Conservation (phyloP, 2,113 vertebrate genomes). For the Empidonax alnorum region DNA sequence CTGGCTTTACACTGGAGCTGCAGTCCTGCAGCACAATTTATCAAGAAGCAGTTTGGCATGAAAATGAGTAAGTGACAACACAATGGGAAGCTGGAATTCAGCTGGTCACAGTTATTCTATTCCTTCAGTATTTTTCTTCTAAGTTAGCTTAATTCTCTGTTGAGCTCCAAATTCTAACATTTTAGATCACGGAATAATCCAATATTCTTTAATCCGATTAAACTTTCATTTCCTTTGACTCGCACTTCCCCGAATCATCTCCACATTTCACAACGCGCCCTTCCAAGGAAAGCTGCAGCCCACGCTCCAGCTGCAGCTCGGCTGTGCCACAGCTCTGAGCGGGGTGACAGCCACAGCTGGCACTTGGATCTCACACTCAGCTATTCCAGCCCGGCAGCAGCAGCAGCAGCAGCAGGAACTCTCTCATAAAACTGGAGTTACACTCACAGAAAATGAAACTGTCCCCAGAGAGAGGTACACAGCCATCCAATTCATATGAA, state of each 20-base stretch:
- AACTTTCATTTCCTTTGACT: conserved; percentile 3
- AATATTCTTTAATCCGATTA: neutral
- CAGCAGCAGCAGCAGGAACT: neutral
- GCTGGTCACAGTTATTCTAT: neutral
- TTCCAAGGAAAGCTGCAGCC: neutral
- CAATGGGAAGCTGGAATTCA: neutral
- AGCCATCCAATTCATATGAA: neutral
- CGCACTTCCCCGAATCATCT: neutral
- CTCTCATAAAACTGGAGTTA: neutral
- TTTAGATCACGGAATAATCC: neutral
- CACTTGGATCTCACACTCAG: neutral
- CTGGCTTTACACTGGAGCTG: neutral
- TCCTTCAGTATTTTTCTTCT: neutral
- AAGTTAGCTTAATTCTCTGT: neutral
- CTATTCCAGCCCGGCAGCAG: neutral
- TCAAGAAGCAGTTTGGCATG: neutral
- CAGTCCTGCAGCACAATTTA: neutral
- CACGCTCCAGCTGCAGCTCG: neutral
- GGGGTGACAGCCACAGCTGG: conserved; percentile 11
- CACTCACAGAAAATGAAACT: neutral
- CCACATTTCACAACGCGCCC: neutral
- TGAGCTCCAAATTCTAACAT: neutral
- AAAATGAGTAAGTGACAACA: conserved; percentile 2
- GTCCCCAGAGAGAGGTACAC: neutral
- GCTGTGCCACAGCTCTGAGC: neutral